These are phyloP conservation scores for Rhynchotus rufescens DNA, from an alignment of 2,797 vertebrate genomes.

Conservation along the genomic window DNA sequence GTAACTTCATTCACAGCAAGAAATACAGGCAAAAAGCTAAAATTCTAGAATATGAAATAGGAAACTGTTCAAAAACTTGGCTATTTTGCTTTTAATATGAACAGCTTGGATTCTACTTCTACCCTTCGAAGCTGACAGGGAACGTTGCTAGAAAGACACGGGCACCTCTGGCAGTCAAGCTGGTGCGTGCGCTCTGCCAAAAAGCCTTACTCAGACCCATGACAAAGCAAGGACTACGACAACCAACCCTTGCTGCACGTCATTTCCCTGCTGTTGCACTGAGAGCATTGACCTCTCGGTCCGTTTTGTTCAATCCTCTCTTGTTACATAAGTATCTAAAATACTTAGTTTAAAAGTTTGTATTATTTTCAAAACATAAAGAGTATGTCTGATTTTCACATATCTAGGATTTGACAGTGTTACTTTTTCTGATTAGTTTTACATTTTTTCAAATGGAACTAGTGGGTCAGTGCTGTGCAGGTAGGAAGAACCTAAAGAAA, in stretches of 20 bases:
- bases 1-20: not conserved
- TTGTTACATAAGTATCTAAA: not conserved
- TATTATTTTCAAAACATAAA: not conserved
- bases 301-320: not conserved
- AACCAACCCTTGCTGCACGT: not conserved
- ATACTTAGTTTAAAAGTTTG: not conserved
- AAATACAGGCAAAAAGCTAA: not conserved
- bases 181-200: not conserved
- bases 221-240: not conserved
- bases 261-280: not conserved
- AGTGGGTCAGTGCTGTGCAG: not conserved
- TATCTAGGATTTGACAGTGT: not conserved
- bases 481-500: not conserved
- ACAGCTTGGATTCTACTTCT: not conserved
- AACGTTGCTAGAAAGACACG: not conserved
- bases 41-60: not conserved
- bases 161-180: not conserved
- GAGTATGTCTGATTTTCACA: not conserved
- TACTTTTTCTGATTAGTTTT: not conserved
- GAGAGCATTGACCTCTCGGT: not conserved
- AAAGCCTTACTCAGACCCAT: not conserved
- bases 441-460: not conserved
- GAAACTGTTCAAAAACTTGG: not conserved
- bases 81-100: not conserved
- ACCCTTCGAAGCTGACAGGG: accelerated